Evolutionary conservation across 2,888 invertebrate species (phyloP), one percentile per base, ranked within the genome.

Genomic region (Andrena flavipes): DNA sequence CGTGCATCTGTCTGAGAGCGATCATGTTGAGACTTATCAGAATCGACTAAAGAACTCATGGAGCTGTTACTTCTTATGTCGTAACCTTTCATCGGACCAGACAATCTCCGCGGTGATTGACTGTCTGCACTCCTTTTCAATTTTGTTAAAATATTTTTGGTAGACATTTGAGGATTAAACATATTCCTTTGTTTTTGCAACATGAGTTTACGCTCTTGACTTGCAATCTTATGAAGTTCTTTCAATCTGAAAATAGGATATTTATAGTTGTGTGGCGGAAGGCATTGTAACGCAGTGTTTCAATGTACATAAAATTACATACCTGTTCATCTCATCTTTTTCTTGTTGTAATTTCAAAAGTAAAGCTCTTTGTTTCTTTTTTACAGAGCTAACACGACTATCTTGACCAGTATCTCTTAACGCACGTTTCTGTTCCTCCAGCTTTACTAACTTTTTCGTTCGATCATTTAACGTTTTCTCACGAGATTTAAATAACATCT

Each of bases 401-500:
- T 94, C 94, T 68, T 94, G 93, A 1, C 94, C 94, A 5, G 93
- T 93, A 71, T 93, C 94, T 74, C 91, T 89, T 42, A 94, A 76
- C 7, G 91, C 93, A 7, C 94, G 95, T 91, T 96, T 96, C 89
- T 96, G 96, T 65, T 96, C 95, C 91, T 96, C 96, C 23, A 97
- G 67, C 77, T 93, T 91, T 0, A 91, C 93, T 69, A 94, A 87
- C 75, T 94, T 94, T 92, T 96, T 96, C 0, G 96, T 96, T 85
- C 96, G 95, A 93, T 97, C 96, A 54, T 96, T 94, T 72, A 97
- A 92, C 0, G 96, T 95, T 90, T 96, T 96, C 91, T 97, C 96
- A 7, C 96, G 94, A 72, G 96, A 95, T 91, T 96, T 96, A 63
- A 97, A 94, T 59, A 96, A 93, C 62, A 96, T 95, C 82, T 95